Percentiles rank a stretch among this genome's conserved stretches.
Evolutionary conservation across 37 sponge, comb jelly and placozoan species (phyloP).

Genomic region (Diacarnus erythraeanus): DNA sequence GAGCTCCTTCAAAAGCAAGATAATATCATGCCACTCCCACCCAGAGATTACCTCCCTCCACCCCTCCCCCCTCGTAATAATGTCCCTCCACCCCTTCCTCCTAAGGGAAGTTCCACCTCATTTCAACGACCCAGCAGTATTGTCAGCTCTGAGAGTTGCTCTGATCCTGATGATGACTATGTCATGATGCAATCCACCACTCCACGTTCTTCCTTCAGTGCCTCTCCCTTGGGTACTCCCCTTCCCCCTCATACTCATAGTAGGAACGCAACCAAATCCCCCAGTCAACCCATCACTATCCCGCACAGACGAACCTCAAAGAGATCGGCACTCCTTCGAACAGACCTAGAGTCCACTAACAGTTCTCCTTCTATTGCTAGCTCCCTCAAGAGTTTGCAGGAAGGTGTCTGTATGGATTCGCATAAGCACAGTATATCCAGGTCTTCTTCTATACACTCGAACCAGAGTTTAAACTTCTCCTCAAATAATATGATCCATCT

Average conservation of each 20-base stretch:
- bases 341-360: constrained; percentile 19
- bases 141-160: background rate
- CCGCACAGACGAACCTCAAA: constrained; percentile 18
- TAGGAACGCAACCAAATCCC: background rate
- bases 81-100: constrained; percentile 33
- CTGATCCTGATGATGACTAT: constrained; percentile 37
- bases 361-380: constrained; percentile 1
- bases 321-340: constrained; percentile 9
- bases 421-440: background rate
- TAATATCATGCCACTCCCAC: constrained; percentile 30
- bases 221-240: background rate
- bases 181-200: constrained; percentile 44
- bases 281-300: constrained; percentile 38
- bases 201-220: background rate
- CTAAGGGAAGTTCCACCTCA: background rate
- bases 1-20: constrained; percentile 6
- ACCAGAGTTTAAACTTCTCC: background rate
- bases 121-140: background rate
- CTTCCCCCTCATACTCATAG: background rate
- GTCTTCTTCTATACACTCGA: constrained; percentile 10
- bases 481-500: background rate
- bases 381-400: constrained; percentile 20
- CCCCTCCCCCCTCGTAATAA: constrained; percentile 11
- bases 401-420: background rate
- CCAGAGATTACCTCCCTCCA: constrained; percentile 27